phyloP scores from a whole-genome alignment of 35 echinoderm and acorn worm species.

The Lytechinus pictus region DNA sequence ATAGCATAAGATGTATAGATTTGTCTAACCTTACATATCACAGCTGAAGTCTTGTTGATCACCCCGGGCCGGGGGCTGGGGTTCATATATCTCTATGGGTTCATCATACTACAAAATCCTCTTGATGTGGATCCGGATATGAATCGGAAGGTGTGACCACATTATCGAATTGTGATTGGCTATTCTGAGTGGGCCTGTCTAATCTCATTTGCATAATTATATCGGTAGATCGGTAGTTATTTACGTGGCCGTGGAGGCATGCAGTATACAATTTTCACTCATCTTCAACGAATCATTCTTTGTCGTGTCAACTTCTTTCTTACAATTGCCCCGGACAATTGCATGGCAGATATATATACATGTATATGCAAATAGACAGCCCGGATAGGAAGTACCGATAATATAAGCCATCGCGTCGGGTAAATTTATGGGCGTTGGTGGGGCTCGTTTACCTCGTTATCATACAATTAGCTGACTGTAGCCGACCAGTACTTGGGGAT shows the following conservation, averaged over 20 bases:
- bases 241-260: background rate
- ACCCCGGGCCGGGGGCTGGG: too few relatives aligned
- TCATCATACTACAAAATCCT: background rate
- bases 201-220: conserved; percentile 30
- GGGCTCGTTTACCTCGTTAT: background rate
- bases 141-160: conserved; percentile 35
- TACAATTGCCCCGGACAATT: background rate
- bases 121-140: background rate
- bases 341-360: background rate
- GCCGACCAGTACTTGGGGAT: too few relatives aligned
- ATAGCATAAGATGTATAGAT: too few relatives aligned
- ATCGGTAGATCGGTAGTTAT: too few relatives aligned
- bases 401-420: background rate
- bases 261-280: background rate
- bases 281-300: background rate
- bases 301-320: background rate
- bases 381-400: background rate
- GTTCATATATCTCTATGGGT: too few relatives aligned
- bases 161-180: background rate
- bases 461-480: too few relatives aligned
- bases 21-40: too few relatives aligned
- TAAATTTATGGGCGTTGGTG: background rate
- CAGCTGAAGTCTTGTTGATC: too few relatives aligned
- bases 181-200: background rate
- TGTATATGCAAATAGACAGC: too few relatives aligned